Base-by-base conservation (phyloP, 1,140 invertebrate genomes). In the Meloidogyne chitwoodi region DNA sequence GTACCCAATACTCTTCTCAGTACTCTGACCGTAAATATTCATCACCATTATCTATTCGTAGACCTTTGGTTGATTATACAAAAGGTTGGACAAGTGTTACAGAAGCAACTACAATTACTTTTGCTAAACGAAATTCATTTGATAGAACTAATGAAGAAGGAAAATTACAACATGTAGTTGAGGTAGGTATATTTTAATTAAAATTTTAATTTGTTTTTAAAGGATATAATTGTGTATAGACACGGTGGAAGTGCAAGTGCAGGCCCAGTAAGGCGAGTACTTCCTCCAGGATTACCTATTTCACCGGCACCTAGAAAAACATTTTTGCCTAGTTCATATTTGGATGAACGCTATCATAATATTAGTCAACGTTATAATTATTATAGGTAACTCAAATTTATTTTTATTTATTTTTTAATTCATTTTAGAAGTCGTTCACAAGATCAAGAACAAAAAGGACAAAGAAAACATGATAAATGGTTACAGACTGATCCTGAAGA, bases 71-170 rank as follows among this genome's bases (percentile, higher is more conserved):
- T 16, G 48, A 44, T 27, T 16, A 48, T 19, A 27, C 68, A 44
- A 22, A 29, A 56, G 27, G 48, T 4, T 80, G 79, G 79, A 80
- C 79, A 31, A 82, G 62, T n/a, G 74, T 80, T 24, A 80, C 79
- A 16, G 79, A 80, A 34, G 83, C 65, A 8, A 80, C 79, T n/a
- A 73, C 64, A 24, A 71, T 80, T 64, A 81, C 74, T 31, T 80
- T 80, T 76, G 68, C 78, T 22, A 75, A 79, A 65, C n/a, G 69
- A 22, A 38, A 34, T 48, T 62, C 79, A 12, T 76, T 68, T 38
- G 66, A 81, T 26, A 62, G 74, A 56, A 56, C 48, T 12, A 77
- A 22, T 24, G 44, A 56, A 27, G 69, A 71, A 12, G 76, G 76
- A 6, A 44, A 56, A n/a, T 38, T 41, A 12, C 76, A 78, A 66